Percentiles rank a stretch among this genome's conserved stretches.
Conservation (phyloP, 1,140 invertebrate species). For the Habropoda laboriosa region DNA sequence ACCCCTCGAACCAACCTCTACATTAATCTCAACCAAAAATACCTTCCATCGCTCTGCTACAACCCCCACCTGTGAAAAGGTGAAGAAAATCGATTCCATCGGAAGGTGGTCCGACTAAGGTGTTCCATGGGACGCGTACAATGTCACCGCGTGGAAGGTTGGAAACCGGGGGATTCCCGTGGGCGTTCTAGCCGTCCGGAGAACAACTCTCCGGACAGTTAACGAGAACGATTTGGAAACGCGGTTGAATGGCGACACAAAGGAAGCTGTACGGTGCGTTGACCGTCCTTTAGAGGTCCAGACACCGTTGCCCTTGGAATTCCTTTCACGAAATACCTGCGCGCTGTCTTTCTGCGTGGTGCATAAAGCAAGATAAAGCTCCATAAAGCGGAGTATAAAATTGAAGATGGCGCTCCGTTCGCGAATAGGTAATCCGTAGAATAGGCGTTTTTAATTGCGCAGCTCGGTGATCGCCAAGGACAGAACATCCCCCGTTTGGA, state of each 20-base stretch:
- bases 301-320: slow-evolving; percentile 60
- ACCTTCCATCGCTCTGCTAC: not conserved
- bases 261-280: slow-evolving; percentile 62
- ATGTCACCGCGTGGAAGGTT: not conserved
- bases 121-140: not conserved
- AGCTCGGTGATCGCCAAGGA: slow-evolving; percentile 18
- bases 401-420: not conserved
- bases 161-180: slow-evolving; percentile 29
- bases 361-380: slow-evolving; percentile 62
- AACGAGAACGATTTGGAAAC: slow-evolving; percentile 59
- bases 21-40: not conserved
- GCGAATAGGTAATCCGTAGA: slow-evolving; percentile 17
- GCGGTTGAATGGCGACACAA: slow-evolving; percentile 60
- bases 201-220: not conserved
- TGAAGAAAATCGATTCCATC: not conserved
- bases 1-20: not conserved
- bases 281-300: slow-evolving; percentile 63
- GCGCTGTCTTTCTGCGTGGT: slow-evolving; percentile 21
- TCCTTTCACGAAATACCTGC: slow-evolving; percentile 58
- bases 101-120: not conserved
- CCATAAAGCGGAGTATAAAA: slow-evolving; percentile 46
- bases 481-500: not conserved
- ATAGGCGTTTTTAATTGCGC: slow-evolving; percentile 49
- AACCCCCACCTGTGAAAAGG: not conserved
- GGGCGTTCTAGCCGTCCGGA: slow-evolving; percentile 40